Percentiles rank a stretch among this genome's conserved stretches.
phyloP scores from a whole-genome alignment of 2,797 vertebrate genomes.

The Sardinella longiceps region DNA sequence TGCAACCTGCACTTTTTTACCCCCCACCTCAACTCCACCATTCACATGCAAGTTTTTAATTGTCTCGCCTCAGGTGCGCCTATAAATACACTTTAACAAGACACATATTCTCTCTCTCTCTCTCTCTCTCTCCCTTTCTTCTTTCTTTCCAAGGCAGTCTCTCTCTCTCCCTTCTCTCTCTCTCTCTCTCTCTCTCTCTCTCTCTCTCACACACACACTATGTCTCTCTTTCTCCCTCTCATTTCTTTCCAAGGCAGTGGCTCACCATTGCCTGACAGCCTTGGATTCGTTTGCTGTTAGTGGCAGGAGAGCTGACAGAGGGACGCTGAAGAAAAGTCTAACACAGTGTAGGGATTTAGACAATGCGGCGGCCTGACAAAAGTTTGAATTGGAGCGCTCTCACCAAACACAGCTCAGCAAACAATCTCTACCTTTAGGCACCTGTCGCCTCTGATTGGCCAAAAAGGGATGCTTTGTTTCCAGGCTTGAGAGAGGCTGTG shows the following conservation, averaged over 20 bases:
- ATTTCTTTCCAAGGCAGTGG: conserved; percentile 27
- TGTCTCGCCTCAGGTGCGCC: conserved; percentile 59
- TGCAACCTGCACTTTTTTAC: background rate
- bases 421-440: conserved; percentile 57
- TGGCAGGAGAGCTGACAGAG: background rate
- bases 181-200: conserved; percentile 29
- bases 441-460: conserved; percentile 41
- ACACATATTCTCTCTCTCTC: conserved; percentile 60
- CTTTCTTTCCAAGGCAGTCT: conserved; percentile 42
- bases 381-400: conserved; percentile 48
- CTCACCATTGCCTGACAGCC: conserved; percentile 11
- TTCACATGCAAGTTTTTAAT: conserved; percentile 71
- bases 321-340: conserved; percentile 26
- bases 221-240: no score
- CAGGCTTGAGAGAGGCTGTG: conserved; percentile 29
- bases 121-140: background rate
- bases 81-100: conserved; percentile 61
- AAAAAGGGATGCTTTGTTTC: conserved; percentile 48
- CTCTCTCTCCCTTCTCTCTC: conserved; percentile 41
- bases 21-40: conserved; percentile 46
- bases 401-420: conserved; percentile 60
- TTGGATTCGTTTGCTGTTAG: conserved; percentile 17
- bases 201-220: background rate
- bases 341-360: conserved; percentile 47
- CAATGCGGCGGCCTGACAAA: conserved; percentile 39